Conservation (phyloP, 2,797 vertebrate species). For the Coregonus ussuriensis region DNA sequence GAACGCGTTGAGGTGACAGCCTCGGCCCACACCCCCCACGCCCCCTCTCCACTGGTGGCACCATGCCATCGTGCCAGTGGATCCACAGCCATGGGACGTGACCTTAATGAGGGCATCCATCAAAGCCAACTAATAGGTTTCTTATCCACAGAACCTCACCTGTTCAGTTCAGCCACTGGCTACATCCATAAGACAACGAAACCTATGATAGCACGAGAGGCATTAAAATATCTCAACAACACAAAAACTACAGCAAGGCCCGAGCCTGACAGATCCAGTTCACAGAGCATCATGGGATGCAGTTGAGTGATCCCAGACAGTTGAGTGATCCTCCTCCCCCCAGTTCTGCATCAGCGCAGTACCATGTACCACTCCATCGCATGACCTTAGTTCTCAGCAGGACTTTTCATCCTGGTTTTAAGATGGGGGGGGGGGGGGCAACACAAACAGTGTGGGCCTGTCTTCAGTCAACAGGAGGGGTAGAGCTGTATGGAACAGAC, state of each 20-base stretch:
- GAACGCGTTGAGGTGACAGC: background rate
- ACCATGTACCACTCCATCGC: background rate
- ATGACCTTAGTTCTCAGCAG: background rate
- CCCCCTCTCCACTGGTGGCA: background rate
- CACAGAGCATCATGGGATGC: slow-evolving; percentile 12
- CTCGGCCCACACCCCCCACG: background rate
- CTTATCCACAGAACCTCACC: background rate
- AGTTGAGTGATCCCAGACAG: background rate
- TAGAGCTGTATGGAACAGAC: slow-evolving; percentile 62
- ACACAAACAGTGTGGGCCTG: background rate
- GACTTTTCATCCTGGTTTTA: background rate
- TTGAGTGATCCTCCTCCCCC: background rate
- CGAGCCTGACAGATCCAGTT: slow-evolving; percentile 13
- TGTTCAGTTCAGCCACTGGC: background rate
- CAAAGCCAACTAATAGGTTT: background rate
- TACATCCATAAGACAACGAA: background rate
- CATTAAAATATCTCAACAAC: background rate
- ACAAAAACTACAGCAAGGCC: too few species aligned
- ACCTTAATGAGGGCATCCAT: background rate
- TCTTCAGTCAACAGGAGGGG: background rate
- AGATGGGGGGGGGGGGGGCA: background rate
- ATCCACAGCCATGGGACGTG: background rate
- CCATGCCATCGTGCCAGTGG: background rate
- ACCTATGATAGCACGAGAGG: background rate
- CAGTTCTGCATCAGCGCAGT: background rate